phyloP scores from a whole-genome alignment of 2,797 vertebrate species.

The Chloroceryle amazona region DNA sequence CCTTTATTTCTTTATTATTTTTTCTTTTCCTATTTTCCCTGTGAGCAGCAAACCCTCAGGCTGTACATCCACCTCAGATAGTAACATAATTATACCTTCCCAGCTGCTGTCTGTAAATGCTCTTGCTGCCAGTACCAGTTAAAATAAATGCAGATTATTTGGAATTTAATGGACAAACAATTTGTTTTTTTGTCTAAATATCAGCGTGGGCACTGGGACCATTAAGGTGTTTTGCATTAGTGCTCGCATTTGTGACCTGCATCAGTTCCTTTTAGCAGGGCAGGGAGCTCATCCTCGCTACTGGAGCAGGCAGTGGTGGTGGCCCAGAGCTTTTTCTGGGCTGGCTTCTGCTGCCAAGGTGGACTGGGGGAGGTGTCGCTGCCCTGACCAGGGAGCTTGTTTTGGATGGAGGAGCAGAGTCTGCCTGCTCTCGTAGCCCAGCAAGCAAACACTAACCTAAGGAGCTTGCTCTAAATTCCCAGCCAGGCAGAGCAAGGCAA shows the following conservation, averaged over 20 bases:
- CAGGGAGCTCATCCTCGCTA: not conserved
- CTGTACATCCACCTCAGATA: not conserved
- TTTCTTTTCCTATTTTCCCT: not conserved
- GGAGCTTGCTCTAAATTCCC: constrained; percentile 19
- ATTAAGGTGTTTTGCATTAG: not conserved
- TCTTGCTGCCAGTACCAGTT: constrained; percentile 9
- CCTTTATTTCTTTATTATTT: not conserved
- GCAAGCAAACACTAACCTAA: not conserved
- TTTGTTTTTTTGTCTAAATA: not conserved
- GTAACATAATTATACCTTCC: constrained; percentile 23
- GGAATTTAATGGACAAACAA: constrained; percentile 12
- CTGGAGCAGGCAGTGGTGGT: not conserved
- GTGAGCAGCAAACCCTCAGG: not conserved
- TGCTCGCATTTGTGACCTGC: not conserved
- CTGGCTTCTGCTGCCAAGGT: not conserved
- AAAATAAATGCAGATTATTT: constrained; percentile 37
- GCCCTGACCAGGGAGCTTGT: not conserved
- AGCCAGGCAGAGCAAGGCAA: not conserved
- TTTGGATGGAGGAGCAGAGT: not conserved
- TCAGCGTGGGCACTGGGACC: not conserved
- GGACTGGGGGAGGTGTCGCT: not conserved
- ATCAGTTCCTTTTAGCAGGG: not conserved
- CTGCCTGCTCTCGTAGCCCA: not conserved
- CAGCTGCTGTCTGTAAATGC: constrained; percentile 14
- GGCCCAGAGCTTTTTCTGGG: not conserved